These are phyloP conservation scores for Sycophila texana DNA, from an alignment of 2,888 invertebrate species.

Conservation along the genomic window DNA sequence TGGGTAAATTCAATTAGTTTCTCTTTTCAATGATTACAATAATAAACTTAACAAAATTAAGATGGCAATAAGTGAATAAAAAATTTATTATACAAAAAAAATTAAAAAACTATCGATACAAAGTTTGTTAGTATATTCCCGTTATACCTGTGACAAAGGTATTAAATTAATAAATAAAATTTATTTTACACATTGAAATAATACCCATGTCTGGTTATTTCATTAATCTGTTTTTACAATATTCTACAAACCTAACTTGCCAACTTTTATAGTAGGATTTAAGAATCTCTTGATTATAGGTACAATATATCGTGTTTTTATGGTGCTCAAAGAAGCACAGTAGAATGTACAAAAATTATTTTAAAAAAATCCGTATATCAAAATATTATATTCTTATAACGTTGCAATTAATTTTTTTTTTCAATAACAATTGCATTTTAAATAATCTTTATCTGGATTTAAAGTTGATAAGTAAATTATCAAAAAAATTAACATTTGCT, in stretches of 20 bases:
- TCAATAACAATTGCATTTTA: constrained; percentile 25
- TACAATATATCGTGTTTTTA: constrained; percentile 24
- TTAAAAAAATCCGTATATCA: constrained; percentile 37
- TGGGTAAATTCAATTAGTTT: constrained; percentile 28
- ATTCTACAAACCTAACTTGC: constrained; percentile 30
- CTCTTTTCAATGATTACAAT: background rate
- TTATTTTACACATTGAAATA: constrained; percentile 2
- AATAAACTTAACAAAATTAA: background rate
- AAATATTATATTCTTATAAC: constrained; percentile 32
- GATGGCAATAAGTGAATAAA: too few species aligned
- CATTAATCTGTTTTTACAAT: constrained; percentile 5
- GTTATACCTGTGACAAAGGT: too few species aligned
- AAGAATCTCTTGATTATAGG: constrained; percentile 16
- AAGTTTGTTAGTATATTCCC: too few species aligned
- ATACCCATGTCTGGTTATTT: constrained; percentile 18
- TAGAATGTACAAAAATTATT: constrained; percentile 33
- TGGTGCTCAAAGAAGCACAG: constrained; percentile 10
- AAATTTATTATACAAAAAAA: too few species aligned
- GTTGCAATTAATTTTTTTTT: constrained; percentile 31
- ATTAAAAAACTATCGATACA: too few species aligned
- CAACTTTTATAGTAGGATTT: constrained; percentile 15
- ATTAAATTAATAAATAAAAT: background rate
- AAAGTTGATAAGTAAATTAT: constrained; percentile 26
- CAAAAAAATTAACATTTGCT: constrained; percentile 12
- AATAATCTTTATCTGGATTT: constrained; percentile 34